Conservation (phyloP, 2,113 vertebrate genomes). For the Myxocyprinus asiaticus region DNA sequence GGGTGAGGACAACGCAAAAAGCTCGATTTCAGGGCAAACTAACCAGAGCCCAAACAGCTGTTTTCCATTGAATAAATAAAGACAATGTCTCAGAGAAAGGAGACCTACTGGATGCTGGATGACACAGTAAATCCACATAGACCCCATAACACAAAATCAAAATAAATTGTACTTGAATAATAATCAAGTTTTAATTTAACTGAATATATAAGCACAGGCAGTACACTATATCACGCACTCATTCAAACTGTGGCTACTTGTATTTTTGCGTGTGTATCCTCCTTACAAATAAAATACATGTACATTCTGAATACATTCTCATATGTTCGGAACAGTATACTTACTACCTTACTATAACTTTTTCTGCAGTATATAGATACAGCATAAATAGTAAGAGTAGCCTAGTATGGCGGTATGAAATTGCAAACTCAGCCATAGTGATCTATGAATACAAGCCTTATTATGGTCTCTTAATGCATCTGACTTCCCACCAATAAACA, state of each 20-base stretch:
- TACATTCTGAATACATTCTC: too few species aligned
- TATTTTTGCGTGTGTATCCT: too few species aligned
- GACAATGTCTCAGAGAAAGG: constrained; percentile 16
- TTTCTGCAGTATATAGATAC: too few species aligned
- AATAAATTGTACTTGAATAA: background rate
- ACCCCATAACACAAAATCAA: background rate
- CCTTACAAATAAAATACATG: too few species aligned
- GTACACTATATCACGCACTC: too few species aligned
- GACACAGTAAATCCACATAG: background rate
- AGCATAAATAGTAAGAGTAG: too few species aligned
- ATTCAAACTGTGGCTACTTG: too few species aligned
- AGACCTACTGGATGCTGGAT: constrained; percentile 28
- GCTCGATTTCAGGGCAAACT: constrained; percentile 52
- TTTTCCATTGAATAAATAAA: constrained; percentile 63
- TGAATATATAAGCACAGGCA: too few species aligned
- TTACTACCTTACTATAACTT: too few species aligned
- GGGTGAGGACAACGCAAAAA: constrained; percentile 56
- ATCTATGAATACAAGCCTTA: background rate
- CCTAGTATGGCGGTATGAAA: too few species aligned
- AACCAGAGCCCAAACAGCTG: constrained; percentile 66
- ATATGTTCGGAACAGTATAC: too few species aligned
- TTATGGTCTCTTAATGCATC: background rate
- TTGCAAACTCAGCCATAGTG: too few species aligned
- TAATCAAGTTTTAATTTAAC: background rate
- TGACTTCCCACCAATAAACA: background rate